A percentile compares a stretch with the other conserved stretches of the same genome.
These are phyloP conservation scores for Plebejus argus DNA, from an alignment of 2,888 invertebrate species.

Conservation along the genomic window DNA sequence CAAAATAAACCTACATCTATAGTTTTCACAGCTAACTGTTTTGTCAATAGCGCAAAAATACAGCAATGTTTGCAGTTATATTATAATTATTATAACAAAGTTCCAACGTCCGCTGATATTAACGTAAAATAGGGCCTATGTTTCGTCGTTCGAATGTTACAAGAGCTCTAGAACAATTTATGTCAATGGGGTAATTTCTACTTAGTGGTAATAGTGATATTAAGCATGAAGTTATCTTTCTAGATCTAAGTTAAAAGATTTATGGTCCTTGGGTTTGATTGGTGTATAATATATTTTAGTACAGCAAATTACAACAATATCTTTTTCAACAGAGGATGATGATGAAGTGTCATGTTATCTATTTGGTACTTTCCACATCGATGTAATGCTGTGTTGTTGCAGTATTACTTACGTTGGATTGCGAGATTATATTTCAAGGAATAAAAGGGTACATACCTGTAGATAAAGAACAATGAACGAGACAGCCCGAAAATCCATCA, in stretches of 20 bases:
- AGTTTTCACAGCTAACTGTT: background rate
- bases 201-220: too few relatives aligned
- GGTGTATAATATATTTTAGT: background rate
- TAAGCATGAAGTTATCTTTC: too few relatives aligned
- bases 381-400: background rate
- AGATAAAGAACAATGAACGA: background rate
- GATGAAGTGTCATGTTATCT: background rate
- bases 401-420: background rate
- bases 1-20: background rate
- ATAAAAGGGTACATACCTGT: constrained; percentile 13
- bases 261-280: background rate
- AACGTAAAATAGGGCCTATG: background rate
- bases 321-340: background rate
- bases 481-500: background rate
- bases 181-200: too few relatives aligned
- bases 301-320: background rate
- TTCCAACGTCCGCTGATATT: background rate
- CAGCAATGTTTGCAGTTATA: background rate
- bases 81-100: background rate
- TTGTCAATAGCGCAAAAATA: background rate
- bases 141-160: background rate
- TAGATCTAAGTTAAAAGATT: too few relatives aligned
- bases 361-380: background rate
- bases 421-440: background rate
- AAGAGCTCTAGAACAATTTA: background rate